phyloP scores from a whole-genome alignment of 2,888 invertebrate species.

The Saturnia japonica region DNA sequence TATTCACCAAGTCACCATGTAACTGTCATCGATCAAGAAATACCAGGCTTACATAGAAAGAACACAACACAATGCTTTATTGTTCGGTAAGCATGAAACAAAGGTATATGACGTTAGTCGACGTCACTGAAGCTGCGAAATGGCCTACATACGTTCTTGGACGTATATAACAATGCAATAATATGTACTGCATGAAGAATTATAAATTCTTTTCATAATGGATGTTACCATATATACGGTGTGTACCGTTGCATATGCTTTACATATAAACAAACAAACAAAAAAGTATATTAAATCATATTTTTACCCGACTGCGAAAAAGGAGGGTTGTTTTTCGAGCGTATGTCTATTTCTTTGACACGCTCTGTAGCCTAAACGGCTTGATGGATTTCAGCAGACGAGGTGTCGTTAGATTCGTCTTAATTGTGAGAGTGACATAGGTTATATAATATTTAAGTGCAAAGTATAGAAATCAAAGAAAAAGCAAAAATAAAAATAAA shows the following conservation, averaged over 20 bases:
- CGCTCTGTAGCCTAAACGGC: too few relatives aligned
- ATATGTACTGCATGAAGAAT: not conserved
- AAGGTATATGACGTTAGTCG: not conserved
- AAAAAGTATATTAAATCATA: not conserved
- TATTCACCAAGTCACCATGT: too few relatives aligned
- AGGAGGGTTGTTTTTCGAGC: too few relatives aligned
- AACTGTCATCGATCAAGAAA: not conserved
- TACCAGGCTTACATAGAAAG: not conserved
- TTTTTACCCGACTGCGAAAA: too few relatives aligned
- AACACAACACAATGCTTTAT: not conserved
- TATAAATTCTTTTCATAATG: slow-evolving; percentile 1
- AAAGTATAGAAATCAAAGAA: too few relatives aligned
- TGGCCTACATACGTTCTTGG: not conserved
- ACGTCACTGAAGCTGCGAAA: not conserved
- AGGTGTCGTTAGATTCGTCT: too few relatives aligned
- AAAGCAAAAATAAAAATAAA: too few relatives aligned
- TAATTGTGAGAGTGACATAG: too few relatives aligned
- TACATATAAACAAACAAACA: not conserved
- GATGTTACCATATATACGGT: not conserved
- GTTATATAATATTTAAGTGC: too few relatives aligned
- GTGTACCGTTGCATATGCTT: not conserved
- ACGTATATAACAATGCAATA: not conserved
- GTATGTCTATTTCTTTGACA: too few relatives aligned
- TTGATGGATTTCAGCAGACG: too few relatives aligned
- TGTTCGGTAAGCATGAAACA: not conserved